Evolutionary conservation across 2,888 invertebrate genomes (phyloP).

Genomic region (Latrodectus elegans): DNA sequence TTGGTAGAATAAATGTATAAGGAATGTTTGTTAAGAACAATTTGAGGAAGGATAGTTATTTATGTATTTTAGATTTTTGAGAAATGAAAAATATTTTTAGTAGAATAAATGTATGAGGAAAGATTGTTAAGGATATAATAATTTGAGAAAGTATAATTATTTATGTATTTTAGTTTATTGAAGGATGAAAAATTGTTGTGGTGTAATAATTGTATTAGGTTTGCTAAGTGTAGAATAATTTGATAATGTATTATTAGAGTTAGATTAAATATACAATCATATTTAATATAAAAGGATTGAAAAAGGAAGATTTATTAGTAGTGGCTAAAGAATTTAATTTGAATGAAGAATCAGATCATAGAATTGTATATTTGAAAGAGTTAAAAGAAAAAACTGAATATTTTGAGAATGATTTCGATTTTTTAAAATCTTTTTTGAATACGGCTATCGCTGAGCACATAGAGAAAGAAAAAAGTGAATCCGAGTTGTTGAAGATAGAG

Average conservation of each 20-base stretch:
- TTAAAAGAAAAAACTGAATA: neutral
- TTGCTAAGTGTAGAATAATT: too few species aligned
- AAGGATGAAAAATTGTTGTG: too few species aligned
- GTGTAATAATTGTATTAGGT: too few species aligned
- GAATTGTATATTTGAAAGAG: slow-evolving; percentile 1
- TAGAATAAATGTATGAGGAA: too few species aligned
- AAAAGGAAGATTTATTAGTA: slow-evolving; percentile 14
- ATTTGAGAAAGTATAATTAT: too few species aligned
- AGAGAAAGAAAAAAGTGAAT: neutral
- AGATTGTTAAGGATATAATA: too few species aligned
- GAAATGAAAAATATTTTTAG: too few species aligned
- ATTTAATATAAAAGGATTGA: neutral
- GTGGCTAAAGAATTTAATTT: slow-evolving; percentile 11
- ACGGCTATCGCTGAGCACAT: neutral
- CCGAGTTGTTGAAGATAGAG: neutral
- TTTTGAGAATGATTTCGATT: neutral
- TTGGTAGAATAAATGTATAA: too few species aligned
- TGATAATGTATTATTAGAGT: neutral
- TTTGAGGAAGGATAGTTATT: too few species aligned
- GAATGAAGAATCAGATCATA: neutral
- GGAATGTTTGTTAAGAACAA: too few species aligned
- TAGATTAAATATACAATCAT: neutral
- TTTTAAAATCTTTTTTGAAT: neutral
- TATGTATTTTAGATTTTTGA: too few species aligned
- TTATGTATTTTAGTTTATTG: too few species aligned